Conservation (phyloP, 2,888 invertebrate genomes). For the Neoascia interrupta region DNA sequence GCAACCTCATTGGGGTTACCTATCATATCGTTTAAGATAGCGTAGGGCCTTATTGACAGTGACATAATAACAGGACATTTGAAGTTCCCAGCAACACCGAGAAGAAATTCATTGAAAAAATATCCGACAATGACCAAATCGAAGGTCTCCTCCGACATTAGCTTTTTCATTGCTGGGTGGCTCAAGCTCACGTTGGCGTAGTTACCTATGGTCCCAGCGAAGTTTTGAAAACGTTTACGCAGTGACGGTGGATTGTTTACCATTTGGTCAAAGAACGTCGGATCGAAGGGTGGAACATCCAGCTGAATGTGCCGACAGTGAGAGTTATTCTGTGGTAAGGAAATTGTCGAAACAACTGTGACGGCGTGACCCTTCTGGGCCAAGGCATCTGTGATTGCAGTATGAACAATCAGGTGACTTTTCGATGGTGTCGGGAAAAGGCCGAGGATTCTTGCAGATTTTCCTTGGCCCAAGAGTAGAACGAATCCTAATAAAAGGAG, state of each 20-base stretch:
- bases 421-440: constrained; percentile 74
- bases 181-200: constrained; percentile 68
- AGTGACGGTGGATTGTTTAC: constrained; percentile 66
- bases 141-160: constrained; percentile 71
- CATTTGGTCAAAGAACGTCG: constrained; percentile 49
- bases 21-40: constrained; percentile 70
- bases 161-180: constrained; percentile 68
- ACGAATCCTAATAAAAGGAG: too few relatives aligned
- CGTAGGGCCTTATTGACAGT: constrained; percentile 72
- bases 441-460: constrained; percentile 75
- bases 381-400: constrained; percentile 73
- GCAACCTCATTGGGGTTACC: constrained; percentile 75
- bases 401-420: constrained; percentile 75
- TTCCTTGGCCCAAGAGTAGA: too few relatives aligned
- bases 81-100: constrained; percentile 74
- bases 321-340: constrained; percentile 70
- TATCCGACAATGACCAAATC: constrained; percentile 76
- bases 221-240: constrained; percentile 53
- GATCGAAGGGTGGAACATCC: constrained; percentile 51
- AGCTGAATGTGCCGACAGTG: constrained; percentile 70
- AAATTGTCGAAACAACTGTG: constrained; percentile 73
- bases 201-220: constrained; percentile 26
- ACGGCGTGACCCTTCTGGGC: constrained; percentile 76
- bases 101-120: constrained; percentile 75
- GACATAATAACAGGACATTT: constrained; percentile 74